These are phyloP conservation scores for Leptobrachium ailaonicum DNA, from an alignment of 2,113 vertebrate species.

Conservation along the genomic window DNA sequence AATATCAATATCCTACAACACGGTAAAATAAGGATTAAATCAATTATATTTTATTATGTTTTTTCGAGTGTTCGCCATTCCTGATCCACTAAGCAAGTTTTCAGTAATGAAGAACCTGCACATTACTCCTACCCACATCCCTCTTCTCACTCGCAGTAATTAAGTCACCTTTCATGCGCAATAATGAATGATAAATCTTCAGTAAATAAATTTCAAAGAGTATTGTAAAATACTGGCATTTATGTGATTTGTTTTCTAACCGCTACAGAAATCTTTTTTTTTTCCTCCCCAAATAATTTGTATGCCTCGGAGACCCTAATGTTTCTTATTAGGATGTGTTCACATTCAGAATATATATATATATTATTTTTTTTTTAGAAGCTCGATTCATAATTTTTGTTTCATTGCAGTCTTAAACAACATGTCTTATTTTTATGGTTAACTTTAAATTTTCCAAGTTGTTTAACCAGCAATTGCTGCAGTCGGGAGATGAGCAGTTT, in stretches of 20 bases:
- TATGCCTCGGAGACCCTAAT: constrained; percentile 52
- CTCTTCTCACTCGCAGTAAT: constrained; percentile 36
- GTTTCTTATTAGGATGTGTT: constrained; percentile 53
- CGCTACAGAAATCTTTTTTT: constrained; percentile 43
- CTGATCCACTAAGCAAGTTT: neutral
- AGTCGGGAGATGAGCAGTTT: constrained; percentile 68
- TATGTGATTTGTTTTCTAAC: constrained; percentile 52
- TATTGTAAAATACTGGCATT: constrained; percentile 44
- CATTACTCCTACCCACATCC: constrained; percentile 13
- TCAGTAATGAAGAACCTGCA: neutral
- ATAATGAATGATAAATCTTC: constrained; percentile 41
- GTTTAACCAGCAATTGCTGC: constrained; percentile 60
- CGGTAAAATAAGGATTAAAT: too few species aligned
- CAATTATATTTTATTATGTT: too few species aligned
- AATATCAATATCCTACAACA: too few species aligned
- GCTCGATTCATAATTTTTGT: constrained; percentile 61
- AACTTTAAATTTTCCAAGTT: constrained; percentile 65
- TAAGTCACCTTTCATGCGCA: constrained; percentile 39
- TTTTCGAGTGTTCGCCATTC: too few species aligned
- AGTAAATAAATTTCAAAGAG: constrained; percentile 30
- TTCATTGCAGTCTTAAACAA: constrained; percentile 62
- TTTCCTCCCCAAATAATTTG: constrained; percentile 38
- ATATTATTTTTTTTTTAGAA: constrained; percentile 51
- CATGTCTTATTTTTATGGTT: constrained; percentile 58
- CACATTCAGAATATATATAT: constrained; percentile 5